These are phyloP conservation scores for Coryphaenoides rupestris DNA, from an alignment of 2,113 vertebrate species.

Conservation along the genomic window DNA sequence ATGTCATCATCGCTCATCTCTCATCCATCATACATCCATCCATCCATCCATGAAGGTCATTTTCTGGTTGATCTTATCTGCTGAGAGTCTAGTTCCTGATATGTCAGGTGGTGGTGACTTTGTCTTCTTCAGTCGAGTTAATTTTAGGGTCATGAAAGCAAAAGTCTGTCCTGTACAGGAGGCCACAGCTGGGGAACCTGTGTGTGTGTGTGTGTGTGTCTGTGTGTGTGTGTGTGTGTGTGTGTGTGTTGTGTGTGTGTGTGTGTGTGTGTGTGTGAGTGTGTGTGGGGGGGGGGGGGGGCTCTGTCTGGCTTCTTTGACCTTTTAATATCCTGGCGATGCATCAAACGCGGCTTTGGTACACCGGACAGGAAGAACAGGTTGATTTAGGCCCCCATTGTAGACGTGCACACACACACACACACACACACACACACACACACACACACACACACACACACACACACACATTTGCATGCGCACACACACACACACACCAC, in stretches of 20 bases:
- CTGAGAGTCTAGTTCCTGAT: no score
- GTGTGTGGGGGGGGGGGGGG: neutral
- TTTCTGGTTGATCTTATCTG: no score
- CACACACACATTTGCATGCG: neutral
- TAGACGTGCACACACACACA: neutral
- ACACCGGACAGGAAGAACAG: neutral
- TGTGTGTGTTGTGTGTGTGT: no score
- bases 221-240: conserved; percentile 1
- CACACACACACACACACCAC: neutral
- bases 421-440: neutral
- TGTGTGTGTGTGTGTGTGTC: neutral
- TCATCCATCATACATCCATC: no score
- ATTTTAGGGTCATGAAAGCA: no score
- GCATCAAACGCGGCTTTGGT: neutral
- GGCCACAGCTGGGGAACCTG: neutral
- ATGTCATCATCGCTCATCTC: no score
- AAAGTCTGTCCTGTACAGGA: no score
- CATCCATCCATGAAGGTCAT: no score
- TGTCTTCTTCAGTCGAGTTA: no score
- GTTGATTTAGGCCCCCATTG: neutral
- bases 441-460: neutral
- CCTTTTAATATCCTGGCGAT: neutral
- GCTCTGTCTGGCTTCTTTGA: neutral
- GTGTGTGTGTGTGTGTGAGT: no score
- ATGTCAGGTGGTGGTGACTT: no score